Evolutionary conservation across 2,113 vertebrate species (phyloP).

Genomic region (Ploceus nigricollis): DNA sequence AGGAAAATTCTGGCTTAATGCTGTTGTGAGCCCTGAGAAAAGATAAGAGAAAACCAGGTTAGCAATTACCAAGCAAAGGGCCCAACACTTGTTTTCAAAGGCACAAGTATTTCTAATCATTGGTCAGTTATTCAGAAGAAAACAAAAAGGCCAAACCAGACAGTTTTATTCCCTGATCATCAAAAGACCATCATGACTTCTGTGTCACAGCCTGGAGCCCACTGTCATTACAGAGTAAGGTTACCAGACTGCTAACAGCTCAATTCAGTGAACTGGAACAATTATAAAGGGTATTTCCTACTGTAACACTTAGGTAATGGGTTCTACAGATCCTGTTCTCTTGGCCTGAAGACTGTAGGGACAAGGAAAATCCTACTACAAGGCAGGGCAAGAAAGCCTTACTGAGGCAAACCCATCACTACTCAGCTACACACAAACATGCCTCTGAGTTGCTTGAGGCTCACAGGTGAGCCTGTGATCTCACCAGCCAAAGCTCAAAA

Average conservation of each 20-base stretch:
- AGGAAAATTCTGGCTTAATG: slow-evolving; percentile 73
- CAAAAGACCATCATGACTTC: neutral
- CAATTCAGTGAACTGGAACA: neutral
- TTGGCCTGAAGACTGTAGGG: neutral
- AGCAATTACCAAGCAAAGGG: neutral
- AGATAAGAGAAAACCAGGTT: slow-evolving; percentile 4
- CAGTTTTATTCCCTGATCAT: neutral
- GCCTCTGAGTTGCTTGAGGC: neutral
- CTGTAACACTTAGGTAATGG: neutral
- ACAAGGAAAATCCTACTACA: neutral
- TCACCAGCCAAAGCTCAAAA: neutral
- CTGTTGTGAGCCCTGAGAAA: slow-evolving; percentile 90
- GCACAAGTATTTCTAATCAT: neutral
- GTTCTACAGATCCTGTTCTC: neutral
- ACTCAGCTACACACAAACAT: neutral
- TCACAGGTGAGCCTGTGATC: neutral
- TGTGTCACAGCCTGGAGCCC: neutral
- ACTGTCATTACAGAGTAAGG: neutral
- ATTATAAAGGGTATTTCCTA: neutral
- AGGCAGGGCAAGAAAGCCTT: neutral
- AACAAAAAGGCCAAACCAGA: neutral
- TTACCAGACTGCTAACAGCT: neutral
- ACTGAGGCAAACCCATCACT: neutral
- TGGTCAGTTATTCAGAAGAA: neutral
- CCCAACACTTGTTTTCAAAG: neutral